A percentile compares a stretch with the other conserved stretches of the same genome.
These are phyloP conservation scores for Bambusicola thoracicus DNA, from an alignment of 2,113 vertebrate genomes.

Conservation along the genomic window DNA sequence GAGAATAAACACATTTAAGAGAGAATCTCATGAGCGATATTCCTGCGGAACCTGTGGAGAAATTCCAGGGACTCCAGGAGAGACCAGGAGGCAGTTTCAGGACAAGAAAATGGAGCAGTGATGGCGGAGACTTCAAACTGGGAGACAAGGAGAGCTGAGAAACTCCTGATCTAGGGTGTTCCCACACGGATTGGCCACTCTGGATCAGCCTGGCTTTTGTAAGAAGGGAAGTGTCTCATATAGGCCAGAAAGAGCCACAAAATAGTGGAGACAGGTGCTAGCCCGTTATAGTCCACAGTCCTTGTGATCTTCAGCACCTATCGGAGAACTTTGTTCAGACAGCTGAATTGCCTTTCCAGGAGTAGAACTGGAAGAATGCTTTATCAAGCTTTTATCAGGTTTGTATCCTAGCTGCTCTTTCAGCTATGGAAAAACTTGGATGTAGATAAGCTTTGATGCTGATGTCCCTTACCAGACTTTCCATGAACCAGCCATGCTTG, in stretches of 20 bases:
- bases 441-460: background rate
- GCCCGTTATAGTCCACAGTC: background rate
- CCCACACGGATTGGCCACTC: fast-evolving
- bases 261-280: background rate
- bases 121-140: background rate
- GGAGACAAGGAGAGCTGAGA: background rate
- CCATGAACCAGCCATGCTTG: background rate
- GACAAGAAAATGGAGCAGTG: background rate
- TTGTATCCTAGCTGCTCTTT: background rate
- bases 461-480: background rate
- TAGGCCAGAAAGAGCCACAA: background rate
- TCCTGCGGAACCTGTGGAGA: background rate
- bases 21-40: fast-evolving
- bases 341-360: background rate
- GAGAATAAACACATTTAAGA: background rate
- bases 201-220: background rate
- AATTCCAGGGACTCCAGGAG: background rate
- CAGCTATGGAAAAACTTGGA: background rate
- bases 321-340: background rate
- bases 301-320: background rate
- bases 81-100: background rate
- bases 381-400: background rate
- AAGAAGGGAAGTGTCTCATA: background rate
- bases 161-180: background rate
- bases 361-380: background rate